These are phyloP conservation scores for Myrmophylax atrothorax DNA, from an alignment of 2,113 vertebrate species.

Conservation along the genomic window DNA sequence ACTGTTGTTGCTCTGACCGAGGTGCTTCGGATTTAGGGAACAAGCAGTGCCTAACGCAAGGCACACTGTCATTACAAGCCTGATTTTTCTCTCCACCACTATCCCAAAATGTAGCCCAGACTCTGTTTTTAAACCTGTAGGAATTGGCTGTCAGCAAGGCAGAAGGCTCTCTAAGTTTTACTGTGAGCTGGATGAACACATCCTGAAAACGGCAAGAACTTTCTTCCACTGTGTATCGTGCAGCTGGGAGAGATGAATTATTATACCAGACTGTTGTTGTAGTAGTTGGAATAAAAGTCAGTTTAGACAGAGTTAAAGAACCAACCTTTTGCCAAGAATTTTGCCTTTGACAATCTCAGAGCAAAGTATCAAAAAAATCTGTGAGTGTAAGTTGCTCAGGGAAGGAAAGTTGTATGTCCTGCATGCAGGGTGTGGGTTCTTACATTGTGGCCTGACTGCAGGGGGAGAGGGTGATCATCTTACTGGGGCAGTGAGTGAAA, in stretches of 20 bases:
- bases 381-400: not conserved
- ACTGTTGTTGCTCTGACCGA: not conserved
- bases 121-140: not conserved
- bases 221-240: not conserved
- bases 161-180: not conserved
- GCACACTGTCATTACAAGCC: not conserved
- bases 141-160: not conserved
- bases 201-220: not conserved
- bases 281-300: not conserved
- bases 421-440: not conserved
- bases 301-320: not conserved
- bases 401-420: not conserved
- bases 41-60: not conserved
- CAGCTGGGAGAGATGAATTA: not conserved
- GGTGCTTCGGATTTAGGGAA: not conserved
- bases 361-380: not conserved
- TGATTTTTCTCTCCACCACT: not conserved
- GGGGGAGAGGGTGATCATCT: not conserved
- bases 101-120: not conserved
- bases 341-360: not conserved
- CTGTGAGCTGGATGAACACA: not conserved
- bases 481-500: not conserved
- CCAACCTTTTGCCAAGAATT: not conserved
- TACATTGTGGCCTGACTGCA: not conserved
- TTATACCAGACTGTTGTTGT: not conserved